Base-by-base conservation (phyloP, 2,888 invertebrate genomes). In the Xanthorhoe spadicearia region DNA sequence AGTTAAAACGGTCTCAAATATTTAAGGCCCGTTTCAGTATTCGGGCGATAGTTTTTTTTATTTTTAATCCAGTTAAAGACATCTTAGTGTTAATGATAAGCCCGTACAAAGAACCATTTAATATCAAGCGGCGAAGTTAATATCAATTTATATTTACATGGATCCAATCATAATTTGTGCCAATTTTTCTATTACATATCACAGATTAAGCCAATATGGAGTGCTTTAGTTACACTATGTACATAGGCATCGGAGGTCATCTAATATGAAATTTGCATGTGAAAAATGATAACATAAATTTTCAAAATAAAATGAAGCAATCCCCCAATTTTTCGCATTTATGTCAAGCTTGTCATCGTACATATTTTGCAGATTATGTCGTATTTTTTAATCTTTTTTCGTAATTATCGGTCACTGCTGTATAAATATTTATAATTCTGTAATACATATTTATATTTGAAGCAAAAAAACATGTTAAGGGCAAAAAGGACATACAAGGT, bases 141-240 rank as follows among this genome's bases (percentile, higher is more conserved):
- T 85, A 84, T 85, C 81, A 66, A 74, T 71, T 70, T 67, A 63
- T 73, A 67, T 73, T 74, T 75, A 76, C 68, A 72, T 71, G 58
- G 68, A 66, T 73, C 67, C 64, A 76, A 74, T 72, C 75, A 74
- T 69, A 66, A 50, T 78, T 82, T 83, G 84, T 84, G 84, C 83
- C 78, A 81, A 82, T 80, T 81, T 79, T 73, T 84, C 81, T 84
- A 85, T 83, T 80, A 81, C 82, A 83, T 88, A 91, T 91, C 91
- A 90, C 91, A 91, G 90, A 88, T 89, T 83, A 90, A 90, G 91
- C 90, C 88, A 87, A 89, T 87, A 84, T 83, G 86, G 82, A 84
- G 69, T 74, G 74, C 68, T 70, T 69, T 63, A 71, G 68, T 70
- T 66, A 66, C 60, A 67, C 68, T 74, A 69, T 72, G 60, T 71